These are phyloP conservation scores for Cyaniris semiargus DNA, from an alignment of 2,888 invertebrate species.

Conservation along the genomic window DNA sequence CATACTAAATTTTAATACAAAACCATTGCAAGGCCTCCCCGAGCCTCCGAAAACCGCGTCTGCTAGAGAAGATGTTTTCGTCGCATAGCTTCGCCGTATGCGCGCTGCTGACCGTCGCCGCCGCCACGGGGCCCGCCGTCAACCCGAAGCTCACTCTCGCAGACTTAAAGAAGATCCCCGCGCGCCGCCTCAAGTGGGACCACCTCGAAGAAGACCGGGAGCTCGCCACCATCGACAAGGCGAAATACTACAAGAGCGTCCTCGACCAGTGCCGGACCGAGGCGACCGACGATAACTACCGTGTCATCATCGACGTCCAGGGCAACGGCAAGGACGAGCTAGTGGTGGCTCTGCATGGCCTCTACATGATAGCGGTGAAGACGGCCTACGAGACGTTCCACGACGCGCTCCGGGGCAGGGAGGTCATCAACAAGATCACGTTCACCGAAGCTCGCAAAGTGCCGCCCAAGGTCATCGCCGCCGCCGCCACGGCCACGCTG, in stretches of 20 bases:
- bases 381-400: conserved; percentile 72
- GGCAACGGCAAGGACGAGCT: conserved; percentile 64
- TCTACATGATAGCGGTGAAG: conserved; percentile 58
- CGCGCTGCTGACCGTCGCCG: conserved; percentile 60
- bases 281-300: conserved; percentile 60
- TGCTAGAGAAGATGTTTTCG: conserved; percentile 56
- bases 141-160: conserved; percentile 41
- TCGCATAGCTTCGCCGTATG: conserved; percentile 60
- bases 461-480: conserved; percentile 60
- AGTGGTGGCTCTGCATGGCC: conserved; percentile 66
- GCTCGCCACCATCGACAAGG: conserved; percentile 59
- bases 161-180: conserved; percentile 57
- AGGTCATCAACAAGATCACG: conserved; percentile 61
- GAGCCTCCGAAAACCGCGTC: conserved; percentile 47
- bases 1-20: neutral
- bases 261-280: conserved; percentile 67
- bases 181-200: neutral
- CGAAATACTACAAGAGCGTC: conserved; percentile 63
- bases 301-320: conserved; percentile 66
- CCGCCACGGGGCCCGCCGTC: conserved; percentile 53
- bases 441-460: conserved; percentile 37
- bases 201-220: no score
- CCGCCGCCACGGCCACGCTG: conserved; percentile 62
- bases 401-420: conserved; percentile 66
- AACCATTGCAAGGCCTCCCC: neutral